Conservation (phyloP, 1,140 invertebrate species). For the Rhopalosiphum maidis region DNA sequence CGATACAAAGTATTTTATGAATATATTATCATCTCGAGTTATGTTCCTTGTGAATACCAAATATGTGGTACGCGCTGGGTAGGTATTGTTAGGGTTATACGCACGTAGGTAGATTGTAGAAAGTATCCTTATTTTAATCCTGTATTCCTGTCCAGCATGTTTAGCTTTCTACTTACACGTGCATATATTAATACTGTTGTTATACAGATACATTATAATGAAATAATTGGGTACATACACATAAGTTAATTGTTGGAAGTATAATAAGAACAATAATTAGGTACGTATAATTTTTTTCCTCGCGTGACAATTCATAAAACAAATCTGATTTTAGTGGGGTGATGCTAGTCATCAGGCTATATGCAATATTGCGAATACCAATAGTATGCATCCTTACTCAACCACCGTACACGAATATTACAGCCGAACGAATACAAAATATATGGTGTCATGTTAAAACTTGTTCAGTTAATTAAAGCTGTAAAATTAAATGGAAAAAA, state of each 20-base stretch:
- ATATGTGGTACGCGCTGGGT: background rate
- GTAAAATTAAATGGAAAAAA: background rate
- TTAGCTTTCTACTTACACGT: background rate
- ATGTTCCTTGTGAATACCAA: background rate
- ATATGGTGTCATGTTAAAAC: background rate
- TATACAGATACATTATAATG: background rate
- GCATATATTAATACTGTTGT: background rate
- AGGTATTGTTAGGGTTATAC: background rate
- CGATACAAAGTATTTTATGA: background rate
- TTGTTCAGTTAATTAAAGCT: background rate
- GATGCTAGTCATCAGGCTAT: background rate
- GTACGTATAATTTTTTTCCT: background rate
- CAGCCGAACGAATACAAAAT: background rate
- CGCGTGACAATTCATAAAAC: background rate
- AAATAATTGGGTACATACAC: background rate
- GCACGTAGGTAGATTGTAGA: background rate
- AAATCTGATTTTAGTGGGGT: background rate
- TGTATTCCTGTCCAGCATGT: background rate
- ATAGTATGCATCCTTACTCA: background rate
- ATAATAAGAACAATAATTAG: background rate
- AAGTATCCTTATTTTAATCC: too few species aligned
- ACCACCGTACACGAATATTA: background rate
- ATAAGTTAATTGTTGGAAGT: too few species aligned
- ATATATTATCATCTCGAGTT: background rate
- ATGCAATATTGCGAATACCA: background rate